Conservation (phyloP, 1,140 invertebrate genomes). For the Caerostris extrusa region DNA sequence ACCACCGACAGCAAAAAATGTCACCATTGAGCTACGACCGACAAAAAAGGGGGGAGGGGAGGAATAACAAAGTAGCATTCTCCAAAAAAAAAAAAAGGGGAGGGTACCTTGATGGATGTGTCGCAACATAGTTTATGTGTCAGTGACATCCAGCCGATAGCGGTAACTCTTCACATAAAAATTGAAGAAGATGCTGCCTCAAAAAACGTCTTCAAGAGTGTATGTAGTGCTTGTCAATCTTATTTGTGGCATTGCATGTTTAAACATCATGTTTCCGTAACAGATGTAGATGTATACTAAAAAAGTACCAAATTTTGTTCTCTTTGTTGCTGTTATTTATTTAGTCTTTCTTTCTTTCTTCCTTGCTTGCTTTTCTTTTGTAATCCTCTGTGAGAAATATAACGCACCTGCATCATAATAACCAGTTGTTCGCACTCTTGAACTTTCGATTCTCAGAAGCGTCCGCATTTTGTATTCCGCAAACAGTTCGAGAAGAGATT, state of each 20-base stretch:
- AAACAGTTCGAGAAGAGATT: background rate
- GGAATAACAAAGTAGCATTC: background rate
- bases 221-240: background rate
- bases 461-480: background rate
- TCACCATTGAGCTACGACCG: slow-evolving; percentile 47
- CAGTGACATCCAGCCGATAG: slow-evolving; percentile 12
- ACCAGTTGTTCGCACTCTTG: background rate
- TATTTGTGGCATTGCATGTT: background rate
- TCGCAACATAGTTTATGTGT: slow-evolving; percentile 16
- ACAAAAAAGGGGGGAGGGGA: background rate
- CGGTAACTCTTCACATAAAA: slow-evolving; percentile 5
- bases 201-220: background rate
- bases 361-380: too few relatives aligned
- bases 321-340: background rate
- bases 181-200: background rate
- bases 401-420: background rate
- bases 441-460: slow-evolving; percentile 22
- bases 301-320: background rate
- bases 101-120: background rate
- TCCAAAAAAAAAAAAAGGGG: background rate
- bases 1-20: slow-evolving; percentile 22
- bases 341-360: too few relatives aligned
- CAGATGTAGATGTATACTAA: background rate
- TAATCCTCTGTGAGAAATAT: background rate
- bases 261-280: too few relatives aligned